Conservation (phyloP, 1,140 invertebrate species). For the Hylaeus volcanicus region DNA sequence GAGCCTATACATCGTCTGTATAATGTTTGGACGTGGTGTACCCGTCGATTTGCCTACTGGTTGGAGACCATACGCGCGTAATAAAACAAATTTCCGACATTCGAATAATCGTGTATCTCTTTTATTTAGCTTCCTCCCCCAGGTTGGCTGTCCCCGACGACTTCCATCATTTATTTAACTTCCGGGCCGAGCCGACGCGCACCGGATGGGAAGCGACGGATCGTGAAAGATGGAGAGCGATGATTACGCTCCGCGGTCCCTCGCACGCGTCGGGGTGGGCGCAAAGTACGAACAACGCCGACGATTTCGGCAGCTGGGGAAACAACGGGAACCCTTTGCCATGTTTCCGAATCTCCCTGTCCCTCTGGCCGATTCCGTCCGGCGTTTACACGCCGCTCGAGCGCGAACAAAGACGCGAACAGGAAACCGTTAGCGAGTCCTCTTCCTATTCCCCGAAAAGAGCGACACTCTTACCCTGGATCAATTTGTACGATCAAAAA, state of each 20-base stretch:
- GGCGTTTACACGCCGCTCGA: slow-evolving; percentile 38
- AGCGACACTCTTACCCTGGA: neutral
- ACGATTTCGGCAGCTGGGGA: slow-evolving; percentile 23
- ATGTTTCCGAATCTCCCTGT: slow-evolving; percentile 24
- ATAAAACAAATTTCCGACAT: slow-evolving; percentile 40
- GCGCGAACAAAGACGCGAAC: slow-evolving; percentile 22
- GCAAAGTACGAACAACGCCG: neutral
- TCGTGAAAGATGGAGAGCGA: slow-evolving; percentile 52
- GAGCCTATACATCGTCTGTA: too few species aligned
- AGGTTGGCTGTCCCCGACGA: slow-evolving; percentile 11
- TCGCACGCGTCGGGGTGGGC: neutral
- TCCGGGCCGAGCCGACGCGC: slow-evolving; percentile 52
- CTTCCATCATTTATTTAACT: slow-evolving; percentile 56
- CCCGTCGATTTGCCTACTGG: neutral
- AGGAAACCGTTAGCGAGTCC: slow-evolving; percentile 29
- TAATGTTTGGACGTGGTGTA: neutral
- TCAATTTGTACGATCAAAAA: too few species aligned
- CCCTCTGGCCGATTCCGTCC: slow-evolving; percentile 1
- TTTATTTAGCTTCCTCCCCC: slow-evolving; percentile 48
- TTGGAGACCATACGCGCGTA: too few species aligned
- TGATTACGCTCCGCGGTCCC: slow-evolving; percentile 41
- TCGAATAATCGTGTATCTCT: slow-evolving; percentile 31
- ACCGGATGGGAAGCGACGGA: slow-evolving; percentile 55
- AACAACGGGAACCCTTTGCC: slow-evolving; percentile 24
- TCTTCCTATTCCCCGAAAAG: neutral